Base-by-base conservation (phyloP, 2,113 vertebrate genomes). In the Pelecanoides urinatrix region DNA sequence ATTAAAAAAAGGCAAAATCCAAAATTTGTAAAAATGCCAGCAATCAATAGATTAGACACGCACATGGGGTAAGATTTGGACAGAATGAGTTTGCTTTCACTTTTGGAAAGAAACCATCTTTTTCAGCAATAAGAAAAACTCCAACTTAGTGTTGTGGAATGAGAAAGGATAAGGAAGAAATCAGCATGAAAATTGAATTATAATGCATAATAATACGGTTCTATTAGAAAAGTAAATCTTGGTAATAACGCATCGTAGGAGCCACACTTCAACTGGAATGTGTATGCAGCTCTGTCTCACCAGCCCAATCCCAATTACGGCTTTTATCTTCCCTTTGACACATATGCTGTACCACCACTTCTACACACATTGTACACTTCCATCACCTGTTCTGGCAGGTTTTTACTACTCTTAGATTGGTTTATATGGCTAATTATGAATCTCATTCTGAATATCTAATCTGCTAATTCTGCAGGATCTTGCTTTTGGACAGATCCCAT, bases 331-430 rank as follows among this genome's bases (percentile, higher is more conserved):
- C 36, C 59, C 50, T 90, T 18, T 12, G 50, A 30, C 45, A 14
- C 10, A 15, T 3, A 11, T 0, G 16, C 44, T 27, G 22, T 68
- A 44, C 27, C 11, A 25, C 49, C 40, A 30, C 17, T 11, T 65
- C n/a, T 27, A 44, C 58, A 50, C 3, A 4, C 16, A 4, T 11
- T 3, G 0, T 7, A 22, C 13, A 1, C 20, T 9, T 8, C 30
- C 36, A 3, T 42, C 19, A 47, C 12, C 40, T 4, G 0, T 30
- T 76, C 71, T 36, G 53, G 49, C n/a, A 50, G 40, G 36, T 12
- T 59, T 77, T 68, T 77, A 20, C 59, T 59, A 10, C 18, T 49
- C 53, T 75, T 50, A 47, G 9, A 34, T 49, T 22, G 25, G 8
- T 62, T 83, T 74, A 32, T 29, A 56, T 15, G 17, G 32, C 2